phyloP scores from a whole-genome alignment of 1,140 invertebrate genomes.

The Daktulosphaira vitifoliae region DNA sequence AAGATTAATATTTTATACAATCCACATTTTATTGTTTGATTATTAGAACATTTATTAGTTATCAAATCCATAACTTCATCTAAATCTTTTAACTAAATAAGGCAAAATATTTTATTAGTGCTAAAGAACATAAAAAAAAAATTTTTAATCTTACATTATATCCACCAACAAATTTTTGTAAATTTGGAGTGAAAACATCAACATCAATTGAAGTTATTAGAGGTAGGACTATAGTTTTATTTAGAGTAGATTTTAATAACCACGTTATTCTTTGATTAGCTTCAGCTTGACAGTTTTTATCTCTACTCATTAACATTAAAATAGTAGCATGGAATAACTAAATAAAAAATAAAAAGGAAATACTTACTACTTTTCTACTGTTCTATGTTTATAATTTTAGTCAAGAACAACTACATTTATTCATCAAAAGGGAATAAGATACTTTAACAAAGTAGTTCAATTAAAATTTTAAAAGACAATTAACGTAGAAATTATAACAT shows the following conservation, averaged over 20 bases:
- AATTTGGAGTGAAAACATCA: background rate
- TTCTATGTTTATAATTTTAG: too few species aligned
- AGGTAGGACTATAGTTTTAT: constrained; percentile 13
- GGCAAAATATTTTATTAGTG: too few species aligned
- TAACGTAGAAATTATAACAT: too few species aligned
- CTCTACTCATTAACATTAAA: constrained; percentile 14
- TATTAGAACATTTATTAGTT: constrained; percentile 18
- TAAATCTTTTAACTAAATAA: constrained; percentile 21
- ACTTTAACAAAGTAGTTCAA: too few species aligned
- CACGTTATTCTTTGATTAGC: constrained; percentile 25
- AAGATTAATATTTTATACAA: constrained; percentile 22
- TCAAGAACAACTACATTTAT: too few species aligned
- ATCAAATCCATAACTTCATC: constrained; percentile 22
- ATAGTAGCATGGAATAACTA: constrained; percentile 15
- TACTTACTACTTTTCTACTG: too few species aligned
- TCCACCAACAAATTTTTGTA: background rate
- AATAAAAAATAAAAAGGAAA: background rate
- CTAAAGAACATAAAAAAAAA: too few species aligned
- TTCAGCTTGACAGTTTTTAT: background rate
- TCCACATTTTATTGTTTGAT: constrained; percentile 29
- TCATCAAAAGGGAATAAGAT: too few species aligned
- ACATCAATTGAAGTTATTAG: background rate
- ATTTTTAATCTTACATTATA: constrained; percentile 16
- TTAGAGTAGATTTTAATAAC: constrained; percentile 2
- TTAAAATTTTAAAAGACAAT: too few species aligned